A percentile compares a stretch with the other conserved stretches of the same genome.
phyloP scores from a whole-genome alignment of 2,113 vertebrate species.

The Percopsis transmontana region DNA sequence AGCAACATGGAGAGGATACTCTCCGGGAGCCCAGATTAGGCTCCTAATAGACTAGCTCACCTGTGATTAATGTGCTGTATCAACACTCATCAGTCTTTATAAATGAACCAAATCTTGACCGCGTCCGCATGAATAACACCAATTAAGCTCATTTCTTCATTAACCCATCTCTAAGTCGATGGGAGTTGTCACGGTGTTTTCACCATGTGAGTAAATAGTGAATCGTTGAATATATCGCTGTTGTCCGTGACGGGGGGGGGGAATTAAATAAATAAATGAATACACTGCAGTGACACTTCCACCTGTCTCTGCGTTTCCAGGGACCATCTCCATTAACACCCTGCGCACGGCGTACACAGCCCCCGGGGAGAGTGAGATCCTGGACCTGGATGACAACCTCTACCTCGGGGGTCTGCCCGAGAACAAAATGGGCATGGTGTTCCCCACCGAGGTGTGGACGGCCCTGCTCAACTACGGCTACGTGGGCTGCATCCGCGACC shows the following conservation, averaged over 20 bases:
- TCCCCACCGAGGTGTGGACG: conserved; percentile 98
- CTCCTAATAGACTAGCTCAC: conserved; percentile 66
- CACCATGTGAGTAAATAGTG: neutral
- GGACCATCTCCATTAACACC: conserved; percentile 96
- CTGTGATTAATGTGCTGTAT: conserved; percentile 70
- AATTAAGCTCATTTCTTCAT: conserved; percentile 69
- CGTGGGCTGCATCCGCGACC: conserved; percentile 96
- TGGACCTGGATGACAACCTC: conserved; percentile 94
- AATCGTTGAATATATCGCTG: too few species aligned
- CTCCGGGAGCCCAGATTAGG: conserved; percentile 65
- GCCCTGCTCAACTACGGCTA: conserved; percentile 97
- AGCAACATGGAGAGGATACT: conserved; percentile 69
- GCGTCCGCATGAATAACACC: conserved; percentile 62
- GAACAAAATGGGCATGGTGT: conserved; percentile 91
- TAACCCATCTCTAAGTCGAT: conserved; percentile 34
- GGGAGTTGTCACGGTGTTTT: neutral
- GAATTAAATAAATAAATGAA: too few species aligned
- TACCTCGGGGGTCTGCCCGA: conserved; percentile 96
- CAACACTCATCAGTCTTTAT: conserved; percentile 69
- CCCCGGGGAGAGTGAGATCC: conserved; percentile 95
- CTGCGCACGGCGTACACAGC: conserved; percentile 92
- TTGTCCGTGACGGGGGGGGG: too few species aligned
- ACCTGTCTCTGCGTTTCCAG: conserved; percentile 64
- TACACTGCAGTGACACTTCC: too few species aligned
- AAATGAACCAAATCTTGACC: conserved; percentile 67